Percentiles rank a stretch among this genome's conserved stretches.
Evolutionary conservation across 2,888 invertebrate species (phyloP).

Genomic region (Epirrhoe alternata): DNA sequence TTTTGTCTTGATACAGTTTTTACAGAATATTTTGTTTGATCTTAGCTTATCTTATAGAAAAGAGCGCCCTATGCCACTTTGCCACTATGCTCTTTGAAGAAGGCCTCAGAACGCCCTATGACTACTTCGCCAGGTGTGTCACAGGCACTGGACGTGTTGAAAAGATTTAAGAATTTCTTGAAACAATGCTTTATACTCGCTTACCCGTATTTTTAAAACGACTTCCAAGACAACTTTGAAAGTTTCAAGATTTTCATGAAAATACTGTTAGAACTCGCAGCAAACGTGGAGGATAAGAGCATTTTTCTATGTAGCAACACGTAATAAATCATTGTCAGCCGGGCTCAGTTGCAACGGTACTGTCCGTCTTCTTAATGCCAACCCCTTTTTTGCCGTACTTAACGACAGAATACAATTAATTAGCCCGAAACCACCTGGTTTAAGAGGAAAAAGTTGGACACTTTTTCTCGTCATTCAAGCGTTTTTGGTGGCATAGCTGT

Average conservation of each 20-base stretch:
- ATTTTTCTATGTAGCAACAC: conserved; percentile 30
- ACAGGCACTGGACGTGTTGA: neutral
- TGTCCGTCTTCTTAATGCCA: conserved; percentile 57
- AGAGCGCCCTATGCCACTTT: too few species aligned
- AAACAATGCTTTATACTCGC: neutral
- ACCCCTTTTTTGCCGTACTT: conserved; percentile 52
- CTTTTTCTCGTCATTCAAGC: conserved; percentile 3
- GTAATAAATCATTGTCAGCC: conserved; percentile 60
- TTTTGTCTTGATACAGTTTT: neutral
- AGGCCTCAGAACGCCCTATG: too few species aligned
- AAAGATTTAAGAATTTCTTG: neutral
- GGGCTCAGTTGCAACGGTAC: conserved; percentile 57
- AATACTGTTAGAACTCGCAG: conserved; percentile 3
- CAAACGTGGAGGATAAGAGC: conserved; percentile 1
- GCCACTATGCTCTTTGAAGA: too few species aligned
- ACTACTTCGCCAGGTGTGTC: too few species aligned
- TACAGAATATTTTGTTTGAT: neutral
- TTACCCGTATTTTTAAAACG: neutral
- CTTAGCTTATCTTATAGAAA: too few species aligned
- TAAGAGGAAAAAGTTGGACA: conserved; percentile 24
- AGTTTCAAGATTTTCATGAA: conserved; percentile 3
- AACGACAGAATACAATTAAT: conserved; percentile 47
- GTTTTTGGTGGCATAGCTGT: neutral
- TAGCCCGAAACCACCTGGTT: conserved; percentile 33
- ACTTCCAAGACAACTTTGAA: neutral